A percentile compares a stretch with the other conserved stretches of the same genome.
phyloP scores from a whole-genome alignment of 2,888 invertebrate species.

The Choreutis nemorana region DNA sequence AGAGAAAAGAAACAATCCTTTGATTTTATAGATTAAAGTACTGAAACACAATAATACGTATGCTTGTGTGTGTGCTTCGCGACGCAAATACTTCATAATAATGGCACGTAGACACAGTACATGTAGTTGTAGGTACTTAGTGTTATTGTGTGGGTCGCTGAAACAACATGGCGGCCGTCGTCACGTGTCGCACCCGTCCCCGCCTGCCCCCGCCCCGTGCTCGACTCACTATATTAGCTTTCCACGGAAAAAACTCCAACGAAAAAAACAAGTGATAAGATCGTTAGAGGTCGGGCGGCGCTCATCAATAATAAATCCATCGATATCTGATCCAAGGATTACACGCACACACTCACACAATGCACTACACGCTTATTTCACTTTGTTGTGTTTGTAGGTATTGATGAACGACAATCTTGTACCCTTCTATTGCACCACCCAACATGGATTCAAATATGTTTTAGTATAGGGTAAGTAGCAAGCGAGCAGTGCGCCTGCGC shows the following conservation, averaged over 20 bases:
- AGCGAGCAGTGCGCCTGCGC: constrained; percentile 18
- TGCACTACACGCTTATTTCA: background rate
- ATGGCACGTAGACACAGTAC: too few species aligned
- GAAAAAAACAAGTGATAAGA: constrained; percentile 59
- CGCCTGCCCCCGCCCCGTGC: constrained; percentile 18
- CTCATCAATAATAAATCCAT: constrained; percentile 52
- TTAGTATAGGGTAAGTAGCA: too few species aligned
- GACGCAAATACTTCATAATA: too few species aligned
- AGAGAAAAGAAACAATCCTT: too few species aligned
- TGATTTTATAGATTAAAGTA: too few species aligned
- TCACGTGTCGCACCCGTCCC: constrained; percentile 28
- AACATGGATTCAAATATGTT: too few species aligned
- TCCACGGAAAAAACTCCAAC: constrained; percentile 54
- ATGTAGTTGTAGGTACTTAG: too few species aligned
- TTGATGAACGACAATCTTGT: too few species aligned
- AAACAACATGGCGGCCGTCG: constrained; percentile 57
- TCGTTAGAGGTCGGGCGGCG: constrained; percentile 50
- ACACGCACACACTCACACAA: background rate
- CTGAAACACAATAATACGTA: too few species aligned
- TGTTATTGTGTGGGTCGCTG: constrained; percentile 20
- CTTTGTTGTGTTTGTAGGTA: background rate
- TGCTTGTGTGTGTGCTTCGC: too few species aligned
- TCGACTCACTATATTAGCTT: constrained; percentile 35
- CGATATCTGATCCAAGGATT: constrained; percentile 17
- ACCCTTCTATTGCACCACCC: too few species aligned